Percentiles rank a stretch among this genome's conserved stretches.
phyloP scores from a whole-genome alignment of 2,113 vertebrate genomes.

The Corythornis cristatus region DNA sequence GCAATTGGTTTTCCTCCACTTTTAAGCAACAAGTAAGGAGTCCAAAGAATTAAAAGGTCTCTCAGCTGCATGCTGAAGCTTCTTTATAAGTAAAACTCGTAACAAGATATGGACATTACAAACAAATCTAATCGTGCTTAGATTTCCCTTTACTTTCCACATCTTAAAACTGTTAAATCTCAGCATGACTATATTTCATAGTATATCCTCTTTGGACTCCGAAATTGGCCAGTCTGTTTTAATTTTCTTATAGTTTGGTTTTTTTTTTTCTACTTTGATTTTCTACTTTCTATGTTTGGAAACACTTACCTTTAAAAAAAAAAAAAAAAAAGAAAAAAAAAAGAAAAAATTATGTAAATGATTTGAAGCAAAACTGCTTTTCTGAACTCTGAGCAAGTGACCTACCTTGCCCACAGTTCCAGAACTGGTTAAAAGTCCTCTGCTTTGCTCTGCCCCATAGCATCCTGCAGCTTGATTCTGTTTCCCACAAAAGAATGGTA shows the following conservation, averaged over 20 bases:
- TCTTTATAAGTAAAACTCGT: background rate
- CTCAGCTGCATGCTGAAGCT: background rate
- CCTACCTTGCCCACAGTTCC: background rate
- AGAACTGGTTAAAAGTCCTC: background rate
- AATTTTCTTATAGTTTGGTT: background rate
- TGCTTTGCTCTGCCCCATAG: background rate
- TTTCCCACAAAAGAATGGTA: background rate
- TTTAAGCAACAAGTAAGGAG: background rate
- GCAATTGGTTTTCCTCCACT: background rate
- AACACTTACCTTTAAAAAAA: background rate
- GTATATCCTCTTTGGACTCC: background rate
- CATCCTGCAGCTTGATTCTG: background rate
- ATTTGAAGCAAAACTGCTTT: background rate
- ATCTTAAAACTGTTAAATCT: conserved; percentile 32
- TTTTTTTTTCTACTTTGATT: background rate
- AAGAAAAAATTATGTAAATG: background rate
- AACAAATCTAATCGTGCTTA: background rate
- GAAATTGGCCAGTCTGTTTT: background rate
- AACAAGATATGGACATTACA: background rate
- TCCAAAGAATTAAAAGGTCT: background rate
- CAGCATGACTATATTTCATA: background rate
- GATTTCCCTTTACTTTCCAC: background rate
- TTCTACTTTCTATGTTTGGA: background rate
- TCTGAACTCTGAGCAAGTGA: background rate
- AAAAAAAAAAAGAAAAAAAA: background rate